These are phyloP conservation scores for Myrmecobius fasciatus DNA, from an alignment of 2,113 vertebrate genomes.

Conservation along the genomic window DNA sequence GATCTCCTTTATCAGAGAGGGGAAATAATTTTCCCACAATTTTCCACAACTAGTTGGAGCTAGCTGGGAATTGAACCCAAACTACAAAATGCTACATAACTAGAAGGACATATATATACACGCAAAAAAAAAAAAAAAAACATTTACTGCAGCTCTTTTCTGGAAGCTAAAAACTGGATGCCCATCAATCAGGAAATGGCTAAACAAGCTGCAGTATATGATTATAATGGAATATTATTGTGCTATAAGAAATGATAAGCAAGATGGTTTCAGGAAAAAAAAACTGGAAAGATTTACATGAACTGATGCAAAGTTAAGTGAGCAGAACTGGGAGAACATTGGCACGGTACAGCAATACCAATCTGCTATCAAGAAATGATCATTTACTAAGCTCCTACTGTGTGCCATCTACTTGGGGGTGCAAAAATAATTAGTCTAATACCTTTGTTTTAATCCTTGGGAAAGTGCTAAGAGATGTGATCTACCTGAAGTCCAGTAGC, in stretches of 20 bases:
- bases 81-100: neutral
- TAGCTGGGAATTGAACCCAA: conserved; percentile 31
- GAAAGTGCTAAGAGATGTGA: neutral
- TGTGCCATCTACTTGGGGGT: neutral
- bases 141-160: no score
- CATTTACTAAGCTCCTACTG: neutral
- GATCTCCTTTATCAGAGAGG: neutral
- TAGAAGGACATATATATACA: neutral
- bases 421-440: neutral
- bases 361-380: neutral
- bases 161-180: no score
- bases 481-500: neutral
- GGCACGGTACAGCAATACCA: no score
- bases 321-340: no score
- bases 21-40: neutral
- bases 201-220: no score
- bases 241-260: no score
- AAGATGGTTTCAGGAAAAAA: no score
- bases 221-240: no score
- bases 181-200: no score
- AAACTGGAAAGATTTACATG: no score
- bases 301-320: no score
- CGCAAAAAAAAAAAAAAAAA: no score
- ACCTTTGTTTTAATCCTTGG: neutral
- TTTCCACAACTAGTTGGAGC: neutral